Base-by-base conservation (phyloP, 2,113 vertebrate genomes). In the Gymnorhina tibicen region DNA sequence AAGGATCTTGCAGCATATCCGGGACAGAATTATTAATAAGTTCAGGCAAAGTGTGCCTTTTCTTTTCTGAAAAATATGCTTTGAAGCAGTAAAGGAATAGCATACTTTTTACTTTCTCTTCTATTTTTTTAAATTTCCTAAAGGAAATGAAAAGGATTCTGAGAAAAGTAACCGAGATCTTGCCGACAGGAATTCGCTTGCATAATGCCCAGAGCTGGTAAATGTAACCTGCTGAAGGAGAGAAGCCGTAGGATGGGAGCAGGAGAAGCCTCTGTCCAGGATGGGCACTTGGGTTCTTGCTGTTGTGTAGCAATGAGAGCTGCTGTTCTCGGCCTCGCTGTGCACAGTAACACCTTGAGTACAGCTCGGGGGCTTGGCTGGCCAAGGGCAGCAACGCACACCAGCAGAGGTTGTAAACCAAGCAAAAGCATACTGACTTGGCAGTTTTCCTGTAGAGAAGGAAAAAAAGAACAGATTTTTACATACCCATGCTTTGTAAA, bases 61-160 rank as follows among this genome's bases (percentile, higher is more conserved):
- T 86, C 59, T 95, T 94, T 84, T 44, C 80, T 91, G 76, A 91
- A 83, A 96, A 69, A 92, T 89, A 85, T 94, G 89, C 95, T 95
- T 97, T 97, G 96, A 96, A 94, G 94, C 96, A 92, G 62, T 95
- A 91, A 93, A 76, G 73, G 88, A 89, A 53, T 85, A 84, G 89
- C 94, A 94, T 85, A 86, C 80, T 95, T 95, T 84, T 90, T 93
- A 70, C 30, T 84, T 39, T 85, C 62, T 73, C 41, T 90, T 59
- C 59, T 89, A 77, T 86, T 90, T 90, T 89, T 95, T 97, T 90
- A 82, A 91, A 96, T 97, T 97, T 97, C 94, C 91, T 80, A 96
- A 86, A 98, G 98, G 98, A 98, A 98, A 98, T 98, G 80, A 97
- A 97, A 97, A 90, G 93, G 97, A 97, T 98, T 95, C 72, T 92